These are phyloP conservation scores for Oophaga pumilio DNA, from an alignment of 2,113 vertebrate species.

Conservation along the genomic window DNA sequence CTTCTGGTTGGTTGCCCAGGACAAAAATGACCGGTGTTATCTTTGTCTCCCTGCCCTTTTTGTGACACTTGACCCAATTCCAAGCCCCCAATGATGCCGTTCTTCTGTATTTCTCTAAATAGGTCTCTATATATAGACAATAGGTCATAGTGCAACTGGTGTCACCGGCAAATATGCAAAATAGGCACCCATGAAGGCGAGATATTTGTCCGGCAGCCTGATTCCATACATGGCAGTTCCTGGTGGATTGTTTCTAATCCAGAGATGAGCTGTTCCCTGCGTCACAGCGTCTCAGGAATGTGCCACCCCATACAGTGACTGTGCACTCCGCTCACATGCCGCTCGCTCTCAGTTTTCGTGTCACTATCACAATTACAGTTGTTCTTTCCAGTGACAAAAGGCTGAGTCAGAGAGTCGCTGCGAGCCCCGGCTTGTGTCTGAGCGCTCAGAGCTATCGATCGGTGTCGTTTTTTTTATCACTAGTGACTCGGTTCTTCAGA, in stretches of 20 bases:
- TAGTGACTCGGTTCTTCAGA: not conserved
- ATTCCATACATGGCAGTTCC: not conserved
- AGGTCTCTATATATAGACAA: not conserved
- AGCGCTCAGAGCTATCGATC: not conserved
- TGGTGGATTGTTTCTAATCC: not conserved
- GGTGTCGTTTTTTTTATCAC: not conserved
- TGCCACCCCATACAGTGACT: not conserved
- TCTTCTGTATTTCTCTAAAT: no score
- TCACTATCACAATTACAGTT: slow-evolving; percentile 24
- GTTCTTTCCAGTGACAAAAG: slow-evolving; percentile 14
- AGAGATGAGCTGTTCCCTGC: not conserved
- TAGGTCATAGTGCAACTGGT: not conserved
- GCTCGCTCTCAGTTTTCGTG: not conserved
- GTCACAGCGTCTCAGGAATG: slow-evolving; percentile 13
- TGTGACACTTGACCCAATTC: no score
- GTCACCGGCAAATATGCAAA: not conserved
- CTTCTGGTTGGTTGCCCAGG: no score
- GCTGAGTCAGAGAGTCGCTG: not conserved
- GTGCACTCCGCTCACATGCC: not conserved
- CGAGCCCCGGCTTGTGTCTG: not conserved
- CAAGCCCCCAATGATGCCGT: no score
- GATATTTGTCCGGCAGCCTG: not conserved
- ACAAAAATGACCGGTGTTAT: no score
- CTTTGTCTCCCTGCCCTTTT: no score
- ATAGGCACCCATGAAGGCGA: not conserved